Evolutionary conservation across 92 coral and sea anemone species (phyloP).

Genomic region (Metridium senile): DNA sequence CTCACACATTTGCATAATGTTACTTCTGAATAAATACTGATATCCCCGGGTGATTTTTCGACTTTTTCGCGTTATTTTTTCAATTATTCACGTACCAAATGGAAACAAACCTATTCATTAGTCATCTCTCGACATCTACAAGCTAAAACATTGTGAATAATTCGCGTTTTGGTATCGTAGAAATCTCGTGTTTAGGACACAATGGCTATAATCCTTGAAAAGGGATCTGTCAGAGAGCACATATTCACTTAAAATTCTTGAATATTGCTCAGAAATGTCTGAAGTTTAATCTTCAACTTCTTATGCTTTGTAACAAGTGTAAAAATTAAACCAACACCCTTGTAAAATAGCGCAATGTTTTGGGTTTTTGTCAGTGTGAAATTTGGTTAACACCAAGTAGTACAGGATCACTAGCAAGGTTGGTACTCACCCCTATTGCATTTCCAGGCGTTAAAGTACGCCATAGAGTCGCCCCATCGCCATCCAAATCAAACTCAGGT

Average conservation of each 20-base stretch:
- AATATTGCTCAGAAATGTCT: neutral
- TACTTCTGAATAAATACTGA: conserved; percentile 7
- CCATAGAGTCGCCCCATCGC: conserved; percentile 89
- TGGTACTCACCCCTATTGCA: conserved; percentile 84
- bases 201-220: neutral
- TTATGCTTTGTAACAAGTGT: neutral
- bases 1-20: conserved; percentile 29
- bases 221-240: neutral
- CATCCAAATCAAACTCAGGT: conserved; percentile 93
- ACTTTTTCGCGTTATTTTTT: conserved; percentile 11
- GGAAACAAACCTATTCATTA: neutral
- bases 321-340: neutral
- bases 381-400: conserved; percentile 11
- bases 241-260: neutral
- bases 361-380: neutral
- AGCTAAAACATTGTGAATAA: neutral
- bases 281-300: neutral
- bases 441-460: conserved; percentile 92
- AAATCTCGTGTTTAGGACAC: neutral
- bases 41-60: conserved; percentile 16
- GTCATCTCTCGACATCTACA: neutral
- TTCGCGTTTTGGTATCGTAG: neutral
- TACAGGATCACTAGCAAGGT: too few relatives aligned
- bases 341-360: neutral
- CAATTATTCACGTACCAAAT: conserved; percentile 11